Conservation (phyloP, 2,113 vertebrate genomes). For the Anarhynchus alexandrinus region DNA sequence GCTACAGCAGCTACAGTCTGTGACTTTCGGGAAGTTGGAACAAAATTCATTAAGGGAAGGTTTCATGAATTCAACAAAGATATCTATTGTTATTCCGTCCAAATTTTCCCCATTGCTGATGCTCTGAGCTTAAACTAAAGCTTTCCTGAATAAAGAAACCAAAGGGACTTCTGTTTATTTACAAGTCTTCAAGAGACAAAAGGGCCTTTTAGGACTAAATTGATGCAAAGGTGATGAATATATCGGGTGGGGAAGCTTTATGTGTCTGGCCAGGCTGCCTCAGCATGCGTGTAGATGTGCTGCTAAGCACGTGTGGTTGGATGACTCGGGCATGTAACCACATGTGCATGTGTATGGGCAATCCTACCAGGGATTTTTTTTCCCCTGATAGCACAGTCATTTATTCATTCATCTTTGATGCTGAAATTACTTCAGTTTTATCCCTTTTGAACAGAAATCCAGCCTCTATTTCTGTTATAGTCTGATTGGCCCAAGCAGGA, state of each 20-base stretch:
- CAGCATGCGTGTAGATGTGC: rapidly evolving
- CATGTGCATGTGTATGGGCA: rapidly evolving
- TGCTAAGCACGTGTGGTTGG: rapidly evolving
- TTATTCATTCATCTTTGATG: background rate
- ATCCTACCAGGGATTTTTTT: background rate
- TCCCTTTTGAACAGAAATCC: background rate
- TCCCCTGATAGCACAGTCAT: background rate
- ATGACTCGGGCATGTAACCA: background rate
- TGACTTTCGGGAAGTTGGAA: background rate
- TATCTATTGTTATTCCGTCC: background rate
- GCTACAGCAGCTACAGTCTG: background rate
- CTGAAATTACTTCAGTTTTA: background rate
- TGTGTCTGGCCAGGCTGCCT: background rate
- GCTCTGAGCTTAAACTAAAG: background rate
- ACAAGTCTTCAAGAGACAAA: background rate
- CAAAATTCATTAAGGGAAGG: slow-evolving; percentile 1
- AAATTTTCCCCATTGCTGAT: background rate
- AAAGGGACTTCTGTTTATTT: slow-evolving; percentile 33
- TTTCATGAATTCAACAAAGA: background rate
- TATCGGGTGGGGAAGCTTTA: background rate
- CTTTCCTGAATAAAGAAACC: slow-evolving; percentile 9
- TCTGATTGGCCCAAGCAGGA: background rate
- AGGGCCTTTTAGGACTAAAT: background rate
- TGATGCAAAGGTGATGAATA: background rate
- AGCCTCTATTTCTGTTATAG: background rate